Conservation (phyloP, 2,797 vertebrate species). For the Notamacropus eugenii region DNA sequence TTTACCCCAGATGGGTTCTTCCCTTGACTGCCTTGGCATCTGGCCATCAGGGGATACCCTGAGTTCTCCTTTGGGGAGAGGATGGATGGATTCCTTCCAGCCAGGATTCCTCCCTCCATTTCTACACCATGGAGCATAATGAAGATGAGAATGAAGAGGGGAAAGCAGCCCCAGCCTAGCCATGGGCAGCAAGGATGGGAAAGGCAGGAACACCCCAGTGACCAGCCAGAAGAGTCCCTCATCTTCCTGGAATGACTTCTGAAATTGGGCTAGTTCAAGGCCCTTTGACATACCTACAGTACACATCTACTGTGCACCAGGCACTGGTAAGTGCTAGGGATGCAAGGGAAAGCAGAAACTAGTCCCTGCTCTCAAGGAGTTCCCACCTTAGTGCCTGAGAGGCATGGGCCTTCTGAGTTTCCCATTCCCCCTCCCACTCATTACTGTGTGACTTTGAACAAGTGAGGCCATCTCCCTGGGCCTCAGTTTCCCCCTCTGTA, state of each 20-base stretch:
- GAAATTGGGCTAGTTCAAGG: neutral
- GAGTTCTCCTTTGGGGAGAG: too few species aligned
- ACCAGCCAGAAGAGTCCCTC: neutral
- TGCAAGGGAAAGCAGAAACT: too few species aligned
- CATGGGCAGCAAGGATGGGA: neutral
- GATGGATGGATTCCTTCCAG: neutral
- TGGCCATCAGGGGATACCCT: too few species aligned
- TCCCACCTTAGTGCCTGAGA: neutral
- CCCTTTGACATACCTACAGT: neutral
- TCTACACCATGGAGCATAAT: neutral
- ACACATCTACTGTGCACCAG: neutral
- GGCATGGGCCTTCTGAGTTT: neutral
- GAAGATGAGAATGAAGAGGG: neutral
- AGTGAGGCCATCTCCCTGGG: neutral
- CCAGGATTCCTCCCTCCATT: neutral
- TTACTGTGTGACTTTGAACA: neutral
- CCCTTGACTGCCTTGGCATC: neutral
- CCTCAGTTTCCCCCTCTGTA: neutral
- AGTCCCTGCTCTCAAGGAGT: too few species aligned
- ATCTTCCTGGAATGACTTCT: too few species aligned
- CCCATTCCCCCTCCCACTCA: neutral
- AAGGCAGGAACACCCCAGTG: neutral
- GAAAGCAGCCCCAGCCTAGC: neutral
- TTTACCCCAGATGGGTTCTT: neutral
- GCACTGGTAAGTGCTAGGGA: neutral